Percentiles rank a stretch among this genome's conserved stretches.
These are phyloP conservation scores for Hassar affinis DNA, from an alignment of 2,113 vertebrate species.

Conservation along the genomic window DNA sequence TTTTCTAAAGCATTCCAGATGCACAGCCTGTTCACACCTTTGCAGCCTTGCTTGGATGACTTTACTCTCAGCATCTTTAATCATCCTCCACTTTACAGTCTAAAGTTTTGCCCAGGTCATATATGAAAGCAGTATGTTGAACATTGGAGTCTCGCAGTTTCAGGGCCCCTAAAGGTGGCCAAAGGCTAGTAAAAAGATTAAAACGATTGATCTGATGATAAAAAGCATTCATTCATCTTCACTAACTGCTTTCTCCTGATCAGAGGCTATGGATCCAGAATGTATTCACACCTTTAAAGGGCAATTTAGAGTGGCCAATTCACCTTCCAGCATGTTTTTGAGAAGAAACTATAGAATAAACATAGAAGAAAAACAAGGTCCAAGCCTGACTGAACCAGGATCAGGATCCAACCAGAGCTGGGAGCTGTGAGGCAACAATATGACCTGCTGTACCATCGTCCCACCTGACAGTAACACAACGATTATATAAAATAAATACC, in stretches of 20 bases:
- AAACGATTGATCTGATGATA: not conserved
- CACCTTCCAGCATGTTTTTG: not conserved
- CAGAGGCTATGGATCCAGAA: not conserved
- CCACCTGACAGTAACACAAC: not conserved
- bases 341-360: not conserved
- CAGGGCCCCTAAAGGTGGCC: not conserved
- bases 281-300: not conserved
- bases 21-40: constrained; percentile 62
- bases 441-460: not conserved
- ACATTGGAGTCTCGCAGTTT: not conserved
- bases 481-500: not conserved
- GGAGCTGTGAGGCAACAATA: not conserved
- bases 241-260: not conserved
- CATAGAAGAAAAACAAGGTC: not conserved
- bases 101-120: not conserved
- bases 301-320: not conserved
- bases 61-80: constrained; percentile 66
- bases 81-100: constrained; percentile 56
- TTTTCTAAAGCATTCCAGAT: constrained; percentile 56
- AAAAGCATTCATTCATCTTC: not conserved
- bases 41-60: constrained; percentile 58
- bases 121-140: not conserved
- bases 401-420: not conserved
- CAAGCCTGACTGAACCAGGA: not conserved
- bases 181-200: not conserved